A percentile compares a stretch with the other conserved stretches of the same genome.
Conservation (phyloP, 2,797 vertebrate species). For the Clarias platycephalus region DNA sequence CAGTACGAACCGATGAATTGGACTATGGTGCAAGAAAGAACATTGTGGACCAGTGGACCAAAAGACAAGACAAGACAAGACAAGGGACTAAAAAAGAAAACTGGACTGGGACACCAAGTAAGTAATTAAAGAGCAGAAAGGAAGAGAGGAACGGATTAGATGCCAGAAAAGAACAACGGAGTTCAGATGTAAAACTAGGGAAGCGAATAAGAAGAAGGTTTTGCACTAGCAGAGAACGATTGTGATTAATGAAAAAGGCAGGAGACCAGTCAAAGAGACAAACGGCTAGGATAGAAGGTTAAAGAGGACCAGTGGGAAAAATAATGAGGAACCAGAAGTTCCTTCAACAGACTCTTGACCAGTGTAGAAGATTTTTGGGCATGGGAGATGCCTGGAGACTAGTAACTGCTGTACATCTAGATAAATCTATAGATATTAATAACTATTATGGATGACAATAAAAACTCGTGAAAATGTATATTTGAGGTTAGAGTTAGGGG, state of each 20-base stretch:
- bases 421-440: not conserved
- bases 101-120: not conserved
- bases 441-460: not conserved
- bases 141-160: not conserved
- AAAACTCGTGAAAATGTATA: not conserved
- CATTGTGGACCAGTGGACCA: not conserved
- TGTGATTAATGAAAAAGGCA: not conserved
- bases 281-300: not conserved
- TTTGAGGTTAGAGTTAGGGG: not conserved
- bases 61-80: not conserved
- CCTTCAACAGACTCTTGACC: not conserved
- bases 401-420: not conserved
- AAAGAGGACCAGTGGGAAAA: not conserved
- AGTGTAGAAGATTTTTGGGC: not conserved
- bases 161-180: not conserved
- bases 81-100: not conserved
- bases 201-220: not conserved
- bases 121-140: not conserved
- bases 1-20: not conserved
- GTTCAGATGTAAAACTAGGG: not conserved
- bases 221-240: not conserved
- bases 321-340: not conserved
- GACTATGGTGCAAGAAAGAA: not conserved
- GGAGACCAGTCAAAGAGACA: not conserved
- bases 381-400: not conserved